Conservation (phyloP, 2,888 invertebrate species). For the Mythimna albipuncta region DNA sequence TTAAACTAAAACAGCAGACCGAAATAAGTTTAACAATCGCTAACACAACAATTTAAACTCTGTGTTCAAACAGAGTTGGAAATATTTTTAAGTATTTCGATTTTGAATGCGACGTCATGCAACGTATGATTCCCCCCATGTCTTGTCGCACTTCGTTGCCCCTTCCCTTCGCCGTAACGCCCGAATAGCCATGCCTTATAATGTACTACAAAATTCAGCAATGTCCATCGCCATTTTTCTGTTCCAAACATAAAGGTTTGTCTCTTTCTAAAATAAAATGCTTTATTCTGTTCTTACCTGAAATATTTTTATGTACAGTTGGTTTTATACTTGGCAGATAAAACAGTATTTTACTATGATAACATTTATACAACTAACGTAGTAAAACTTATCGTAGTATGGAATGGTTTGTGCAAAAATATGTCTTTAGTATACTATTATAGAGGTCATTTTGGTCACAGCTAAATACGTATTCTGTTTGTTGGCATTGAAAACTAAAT, state of each 20-base stretch:
- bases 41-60: no score
- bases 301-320: not conserved
- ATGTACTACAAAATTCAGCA: not conserved
- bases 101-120: no score
- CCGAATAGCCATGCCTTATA: no score
- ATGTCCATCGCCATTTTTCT: not conserved
- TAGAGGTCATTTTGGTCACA: conserved; percentile 23
- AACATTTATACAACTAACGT: conserved; percentile 22
- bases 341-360: conserved; percentile 7
- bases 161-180: no score
- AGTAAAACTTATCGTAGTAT: conserved; percentile 2
- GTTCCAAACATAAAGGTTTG: not conserved
- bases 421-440: conserved; percentile 8
- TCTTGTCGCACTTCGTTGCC: no score
- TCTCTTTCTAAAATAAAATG: not conserved
- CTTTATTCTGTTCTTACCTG: not conserved
- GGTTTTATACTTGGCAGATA: not conserved
- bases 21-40: no score
- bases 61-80: no score
- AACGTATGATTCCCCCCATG: no score
- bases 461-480: not conserved
- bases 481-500: not conserved
- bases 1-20: no score
- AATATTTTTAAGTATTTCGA: no score
- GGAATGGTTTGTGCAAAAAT: conserved; percentile 55